Evolutionary conservation across 2,888 invertebrate species (phyloP), one percentile per base, ranked within the genome.

Genomic region (Tachystola acroxantha): DNA sequence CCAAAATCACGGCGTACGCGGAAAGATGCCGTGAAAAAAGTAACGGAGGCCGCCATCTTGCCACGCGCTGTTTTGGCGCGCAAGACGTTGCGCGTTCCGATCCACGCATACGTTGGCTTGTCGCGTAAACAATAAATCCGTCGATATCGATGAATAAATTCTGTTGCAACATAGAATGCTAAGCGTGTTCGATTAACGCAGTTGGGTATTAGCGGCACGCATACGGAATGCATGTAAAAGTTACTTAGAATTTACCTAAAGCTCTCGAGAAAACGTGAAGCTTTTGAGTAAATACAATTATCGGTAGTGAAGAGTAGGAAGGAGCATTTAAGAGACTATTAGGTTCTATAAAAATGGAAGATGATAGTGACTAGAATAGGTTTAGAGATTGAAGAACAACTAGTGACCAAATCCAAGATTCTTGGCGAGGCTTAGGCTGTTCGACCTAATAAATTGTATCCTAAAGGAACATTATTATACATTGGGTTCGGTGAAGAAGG

Each of bases 91-190:
- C 31, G 32, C 37, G 37, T 38, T 37, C 34, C 49, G 47, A 48
- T 43, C 42, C 69, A 68, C 63, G 55, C 62, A 62, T 42, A 64
- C 57, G 48, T 73, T 69, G 59, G 63, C 58, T 50, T 45, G 64
- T 16, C 84, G 82, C 84, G 84, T 84, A 81, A 60, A 81, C 82
- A 81, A 82, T 85, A 85, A 84, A 84, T 84, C 68, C 75, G 29
- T 37, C 37, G 10, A 34, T 41, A 34, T 41, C 40, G 37, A 41
- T 37, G 34, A 27, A 37, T 41, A 37, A 37, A 41, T 66, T 73
- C 69, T 67, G 72, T 67, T 68, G 74, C 64, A 56, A 61, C 53
- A 65, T 60, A 16, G 82, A 78, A 84, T 84, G 78, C 75, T 66
- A 65, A 75, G 74, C 72, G 62, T 50, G 58, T 58, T 62, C 64